Base-by-base conservation (phyloP, 2,888 invertebrate genomes). In the Epirrita christyi region DNA sequence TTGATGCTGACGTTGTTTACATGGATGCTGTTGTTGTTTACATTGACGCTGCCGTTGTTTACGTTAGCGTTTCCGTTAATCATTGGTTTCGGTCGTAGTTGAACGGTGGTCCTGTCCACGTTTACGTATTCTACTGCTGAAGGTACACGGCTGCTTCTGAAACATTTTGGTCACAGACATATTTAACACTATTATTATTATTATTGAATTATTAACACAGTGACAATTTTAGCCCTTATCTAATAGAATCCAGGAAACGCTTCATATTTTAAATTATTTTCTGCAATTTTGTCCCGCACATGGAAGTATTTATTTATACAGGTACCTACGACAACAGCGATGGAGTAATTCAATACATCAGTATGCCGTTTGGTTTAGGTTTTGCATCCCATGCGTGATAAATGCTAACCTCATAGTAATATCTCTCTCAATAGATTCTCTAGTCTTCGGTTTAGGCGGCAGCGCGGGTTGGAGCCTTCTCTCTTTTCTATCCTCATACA, bases 61-160 rank as follows among this genome's bases (percentile, higher is more conserved):
- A 65, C 85, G 67, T 59, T 79, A 55, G 43, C 47, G 14, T 48
- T 48, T 2, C 46, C 56, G 40, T 44, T 51, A 10, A 14, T 28
- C 49, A 46, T 43, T 0, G 54, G 57, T 64, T 90, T 92, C 58
- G 88, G 88, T 21, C 92, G 78, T 59, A 92, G 68, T 48, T 89
- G 85, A 2, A 87, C 83, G 54, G 79, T 75, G 5, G 63, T 55
- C 0, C 92, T 87, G 46, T 93, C 93, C 14, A 93, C 90, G 64
- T 93, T 93, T 34, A 80, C 87, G 68, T 93, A 93, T 73, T 94
- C 93, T 40, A 81, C 89, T 10, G 94, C 93, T 15, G 93, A 93
- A 0, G 94, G 93, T 65, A 92, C 93, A 61, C 93, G 91, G 71
- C 93, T 94, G 75, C 93, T 94, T 73, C 93, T 94, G 79, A 4